phyloP scores from a whole-genome alignment of 53 echinoderm and acorn worm genomes.

The Echinometra lucunter region DNA sequence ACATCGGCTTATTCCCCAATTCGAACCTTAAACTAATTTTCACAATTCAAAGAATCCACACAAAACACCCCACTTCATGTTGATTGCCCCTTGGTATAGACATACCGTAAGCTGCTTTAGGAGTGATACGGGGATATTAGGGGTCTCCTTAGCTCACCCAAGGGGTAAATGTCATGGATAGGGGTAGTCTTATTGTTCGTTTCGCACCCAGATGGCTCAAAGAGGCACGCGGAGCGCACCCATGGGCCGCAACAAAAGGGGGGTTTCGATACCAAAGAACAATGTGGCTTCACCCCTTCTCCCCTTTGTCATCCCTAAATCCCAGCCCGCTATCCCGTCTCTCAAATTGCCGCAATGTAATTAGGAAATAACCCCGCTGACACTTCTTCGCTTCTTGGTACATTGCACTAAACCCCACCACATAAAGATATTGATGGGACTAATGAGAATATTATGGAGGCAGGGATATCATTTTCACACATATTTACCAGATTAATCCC shows the following conservation, averaged over 20 bases:
- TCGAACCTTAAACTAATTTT: slow-evolving; percentile 20
- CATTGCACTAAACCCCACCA: slow-evolving; percentile 54
- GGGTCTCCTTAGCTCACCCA: not conserved
- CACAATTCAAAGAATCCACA: slow-evolving; percentile 18
- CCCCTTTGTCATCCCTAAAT: slow-evolving; percentile 50
- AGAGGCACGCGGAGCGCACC: slow-evolving; percentile 37
- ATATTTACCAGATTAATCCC: slow-evolving; percentile 71
- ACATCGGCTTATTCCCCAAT: not conserved
- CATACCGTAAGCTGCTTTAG: slow-evolving; percentile 51
- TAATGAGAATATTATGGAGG: slow-evolving; percentile 49
- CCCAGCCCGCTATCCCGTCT: slow-evolving; percentile 38
- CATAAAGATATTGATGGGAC: slow-evolving; percentile 44
- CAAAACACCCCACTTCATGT: slow-evolving; percentile 46
- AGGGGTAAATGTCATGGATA: slow-evolving; percentile 59
- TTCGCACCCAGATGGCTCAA: slow-evolving; percentile 57
- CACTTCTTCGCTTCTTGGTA: slow-evolving; percentile 6
- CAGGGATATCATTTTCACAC: slow-evolving; percentile 69
- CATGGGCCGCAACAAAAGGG: slow-evolving; percentile 34
- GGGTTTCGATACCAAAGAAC: slow-evolving; percentile 47
- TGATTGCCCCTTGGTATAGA: slow-evolving; percentile 50
- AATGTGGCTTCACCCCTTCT: slow-evolving; percentile 47
- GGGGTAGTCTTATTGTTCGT: slow-evolving; percentile 57
- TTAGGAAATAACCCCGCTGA: slow-evolving; percentile 54
- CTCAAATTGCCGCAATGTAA: slow-evolving; percentile 44
- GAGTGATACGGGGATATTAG: not conserved